Evolutionary conservation across 2,888 invertebrate genomes (phyloP).

Genomic region (Poecilus cupreus): DNA sequence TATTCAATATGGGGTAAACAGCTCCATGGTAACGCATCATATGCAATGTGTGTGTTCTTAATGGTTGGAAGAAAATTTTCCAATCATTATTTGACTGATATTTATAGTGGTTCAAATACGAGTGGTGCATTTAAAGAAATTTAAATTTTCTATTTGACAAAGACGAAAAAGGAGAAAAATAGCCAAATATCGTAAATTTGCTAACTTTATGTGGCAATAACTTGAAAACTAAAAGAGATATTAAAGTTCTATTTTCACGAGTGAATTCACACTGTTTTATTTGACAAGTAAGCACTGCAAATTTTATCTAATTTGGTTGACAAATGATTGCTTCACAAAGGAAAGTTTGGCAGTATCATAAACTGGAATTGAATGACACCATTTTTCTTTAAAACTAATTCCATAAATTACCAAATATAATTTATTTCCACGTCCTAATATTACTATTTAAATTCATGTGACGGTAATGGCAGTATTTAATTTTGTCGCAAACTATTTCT

Average conservation of each 20-base stretch:
- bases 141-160: slow-evolving; percentile 14
- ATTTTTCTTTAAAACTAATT: slow-evolving; percentile 7
- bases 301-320: slow-evolving; percentile 43
- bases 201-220: slow-evolving; percentile 41
- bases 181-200: slow-evolving; percentile 24
- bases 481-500: not conserved
- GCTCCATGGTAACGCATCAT: no score
- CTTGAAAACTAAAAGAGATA: slow-evolving; percentile 40
- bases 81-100: no score
- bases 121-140: not conserved
- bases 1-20: no score
- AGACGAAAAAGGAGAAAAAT: slow-evolving; percentile 24
- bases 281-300: slow-evolving; percentile 29
- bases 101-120: not conserved
- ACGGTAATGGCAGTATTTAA: not conserved
- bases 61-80: no score
- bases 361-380: slow-evolving; percentile 11
- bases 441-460: not conserved
- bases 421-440: slow-evolving; percentile 2
- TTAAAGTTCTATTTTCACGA: slow-evolving; percentile 39
- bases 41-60: no score
- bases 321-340: slow-evolving; percentile 28
- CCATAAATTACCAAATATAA: not conserved
- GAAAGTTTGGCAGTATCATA: slow-evolving; percentile 25
- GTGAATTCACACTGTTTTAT: slow-evolving; percentile 31